phyloP scores from a whole-genome alignment of 2,888 invertebrate species.

The Aromia moschata region DNA sequence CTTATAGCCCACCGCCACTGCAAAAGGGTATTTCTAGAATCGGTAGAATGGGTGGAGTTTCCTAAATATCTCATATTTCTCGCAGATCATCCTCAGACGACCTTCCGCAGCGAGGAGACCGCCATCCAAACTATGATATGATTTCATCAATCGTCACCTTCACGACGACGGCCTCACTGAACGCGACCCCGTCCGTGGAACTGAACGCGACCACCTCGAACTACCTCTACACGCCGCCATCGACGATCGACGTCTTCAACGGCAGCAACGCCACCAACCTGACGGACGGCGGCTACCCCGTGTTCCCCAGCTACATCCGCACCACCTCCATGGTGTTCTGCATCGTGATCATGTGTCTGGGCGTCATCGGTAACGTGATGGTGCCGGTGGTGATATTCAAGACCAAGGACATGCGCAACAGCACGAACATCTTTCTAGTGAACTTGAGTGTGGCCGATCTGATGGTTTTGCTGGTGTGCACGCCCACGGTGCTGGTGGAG shows the following conservation, averaged over 20 bases:
- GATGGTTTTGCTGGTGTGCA: slow-evolving; percentile 89
- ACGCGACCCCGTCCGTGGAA: slow-evolving; percentile 46
- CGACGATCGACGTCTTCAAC: slow-evolving; percentile 41
- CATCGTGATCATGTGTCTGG: slow-evolving; percentile 87
- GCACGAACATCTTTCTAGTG: slow-evolving; percentile 93
- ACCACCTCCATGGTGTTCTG: slow-evolving; percentile 89
- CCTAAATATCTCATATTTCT: no score
- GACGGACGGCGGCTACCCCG: slow-evolving; percentile 57
- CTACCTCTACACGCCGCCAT: slow-evolving; percentile 51
- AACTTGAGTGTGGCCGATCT: slow-evolving; percentile 93
- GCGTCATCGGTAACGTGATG: slow-evolving; percentile 92
- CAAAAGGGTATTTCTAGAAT: no score
- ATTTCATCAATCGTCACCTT: slow-evolving; percentile 57
- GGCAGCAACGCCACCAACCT: slow-evolving; percentile 43
- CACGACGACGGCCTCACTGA: slow-evolving; percentile 44
- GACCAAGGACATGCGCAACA: slow-evolving; percentile 93
- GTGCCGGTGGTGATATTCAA: slow-evolving; percentile 92
- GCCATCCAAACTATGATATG: slow-evolving; percentile 55
- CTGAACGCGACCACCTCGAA: slow-evolving; percentile 49
- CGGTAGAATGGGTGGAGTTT: no score
- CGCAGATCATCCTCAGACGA: slow-evolving; percentile 3
- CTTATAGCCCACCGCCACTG: no score
- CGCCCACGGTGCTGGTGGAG: slow-evolving; percentile 93
- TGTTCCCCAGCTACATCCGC: slow-evolving; percentile 85
- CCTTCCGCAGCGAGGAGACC: slow-evolving; percentile 3